phyloP scores from a whole-genome alignment of 2,113 vertebrate species.

The Cisticola juncidis region DNA sequence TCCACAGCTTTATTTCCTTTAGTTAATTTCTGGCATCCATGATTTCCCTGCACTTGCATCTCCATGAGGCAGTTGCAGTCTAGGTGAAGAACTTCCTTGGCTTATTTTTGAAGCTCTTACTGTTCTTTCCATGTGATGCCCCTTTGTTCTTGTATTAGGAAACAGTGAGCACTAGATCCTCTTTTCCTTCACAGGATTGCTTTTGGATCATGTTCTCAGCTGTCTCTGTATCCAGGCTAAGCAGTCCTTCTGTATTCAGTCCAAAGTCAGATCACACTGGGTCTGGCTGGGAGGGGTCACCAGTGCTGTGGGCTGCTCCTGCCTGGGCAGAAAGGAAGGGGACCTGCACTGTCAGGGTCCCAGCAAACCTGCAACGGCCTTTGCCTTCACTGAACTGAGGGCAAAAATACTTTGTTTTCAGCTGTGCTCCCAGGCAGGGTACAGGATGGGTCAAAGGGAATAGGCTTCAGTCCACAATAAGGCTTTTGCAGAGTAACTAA shows the following conservation, averaged over 20 bases:
- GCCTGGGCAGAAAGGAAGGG: background rate
- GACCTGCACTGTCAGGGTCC: background rate
- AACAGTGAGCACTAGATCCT: background rate
- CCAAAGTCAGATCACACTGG: background rate
- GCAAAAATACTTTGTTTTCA: background rate
- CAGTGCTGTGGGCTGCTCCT: background rate
- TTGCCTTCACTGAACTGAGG: background rate
- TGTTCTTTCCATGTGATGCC: background rate
- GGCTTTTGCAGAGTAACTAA: background rate
- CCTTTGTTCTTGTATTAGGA: background rate
- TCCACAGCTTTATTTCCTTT: background rate
- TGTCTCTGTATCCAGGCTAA: background rate
- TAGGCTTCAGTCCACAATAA: background rate
- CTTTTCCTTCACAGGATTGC: background rate
- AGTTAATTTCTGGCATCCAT: background rate
- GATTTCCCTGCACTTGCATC: background rate
- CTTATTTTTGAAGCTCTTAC: background rate
- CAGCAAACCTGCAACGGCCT: background rate
- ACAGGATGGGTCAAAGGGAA: background rate
- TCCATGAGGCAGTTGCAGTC: background rate
- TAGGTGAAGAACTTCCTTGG: background rate
- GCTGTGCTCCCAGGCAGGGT: background rate
- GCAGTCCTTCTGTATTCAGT: background rate
- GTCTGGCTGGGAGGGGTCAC: background rate
- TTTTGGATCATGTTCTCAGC: background rate